Conservation (phyloP, 2,113 vertebrate genomes). For the Saguinus midas region DNA sequence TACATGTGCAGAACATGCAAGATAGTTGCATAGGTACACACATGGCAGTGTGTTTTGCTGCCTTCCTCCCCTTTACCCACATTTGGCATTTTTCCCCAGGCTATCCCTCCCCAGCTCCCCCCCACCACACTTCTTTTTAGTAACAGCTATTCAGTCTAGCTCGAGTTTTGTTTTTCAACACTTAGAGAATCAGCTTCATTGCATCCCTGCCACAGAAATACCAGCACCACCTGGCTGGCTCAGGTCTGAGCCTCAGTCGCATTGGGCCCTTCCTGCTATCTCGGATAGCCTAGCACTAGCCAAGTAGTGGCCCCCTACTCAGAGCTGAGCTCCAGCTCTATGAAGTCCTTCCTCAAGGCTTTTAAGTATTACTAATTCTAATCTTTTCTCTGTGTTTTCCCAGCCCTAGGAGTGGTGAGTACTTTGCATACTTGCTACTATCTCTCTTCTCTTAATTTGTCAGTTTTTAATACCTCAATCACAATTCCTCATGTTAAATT, state of each 20-base stretch:
- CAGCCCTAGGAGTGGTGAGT: background rate
- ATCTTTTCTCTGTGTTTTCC: background rate
- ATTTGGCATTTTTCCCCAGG: no score
- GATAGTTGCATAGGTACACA: no score
- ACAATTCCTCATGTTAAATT: background rate
- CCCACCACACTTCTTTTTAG: background rate
- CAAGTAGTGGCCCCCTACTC: background rate
- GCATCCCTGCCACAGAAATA: background rate
- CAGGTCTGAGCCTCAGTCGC: background rate
- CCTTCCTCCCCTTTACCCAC: no score
- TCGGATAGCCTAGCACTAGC: background rate
- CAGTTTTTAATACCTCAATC: background rate
- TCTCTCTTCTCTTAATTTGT: background rate
- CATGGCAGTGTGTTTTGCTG: no score
- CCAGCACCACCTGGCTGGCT: background rate
- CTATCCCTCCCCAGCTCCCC: no score
- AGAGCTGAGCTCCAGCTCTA: background rate
- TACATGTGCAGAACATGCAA: no score
- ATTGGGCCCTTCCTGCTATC: background rate
- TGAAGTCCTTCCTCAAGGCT: background rate
- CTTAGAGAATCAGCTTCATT: background rate
- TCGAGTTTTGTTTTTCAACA: background rate
- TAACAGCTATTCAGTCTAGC: slow-evolving; percentile 31
- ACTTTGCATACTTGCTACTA: background rate
- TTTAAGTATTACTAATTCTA: background rate